Percentiles rank a stretch among this genome's conserved stretches.
Conservation (phyloP, 2,113 vertebrate genomes). For the Sorex fumeus region DNA sequence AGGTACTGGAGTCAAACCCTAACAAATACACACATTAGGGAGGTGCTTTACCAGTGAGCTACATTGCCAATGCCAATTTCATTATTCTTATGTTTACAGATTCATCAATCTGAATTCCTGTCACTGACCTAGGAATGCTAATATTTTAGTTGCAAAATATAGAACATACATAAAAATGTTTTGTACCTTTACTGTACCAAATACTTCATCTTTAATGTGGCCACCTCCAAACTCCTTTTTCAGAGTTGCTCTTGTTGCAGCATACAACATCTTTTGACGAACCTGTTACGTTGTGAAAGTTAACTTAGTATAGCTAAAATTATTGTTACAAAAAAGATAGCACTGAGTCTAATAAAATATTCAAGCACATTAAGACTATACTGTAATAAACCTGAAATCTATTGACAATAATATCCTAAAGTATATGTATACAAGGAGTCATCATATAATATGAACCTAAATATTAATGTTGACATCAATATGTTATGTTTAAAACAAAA, state of each 20-base stretch:
- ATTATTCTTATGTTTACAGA: conserved; percentile 40
- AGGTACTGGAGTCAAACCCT: no score
- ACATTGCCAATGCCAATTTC: neutral
- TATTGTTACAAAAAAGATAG: conserved; percentile 46
- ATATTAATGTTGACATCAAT: conserved; percentile 35
- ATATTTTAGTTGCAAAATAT: conserved; percentile 24
- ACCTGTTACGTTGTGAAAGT: conserved; percentile 89
- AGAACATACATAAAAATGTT: conserved; percentile 55
- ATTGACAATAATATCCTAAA: neutral
- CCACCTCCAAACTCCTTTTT: conserved; percentile 99
- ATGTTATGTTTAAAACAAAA: conserved; percentile 17
- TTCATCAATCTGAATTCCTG: no score
- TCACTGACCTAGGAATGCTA: no score
- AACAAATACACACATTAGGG: no score
- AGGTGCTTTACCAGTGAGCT: no score
- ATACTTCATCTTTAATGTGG: conserved; percentile 98
- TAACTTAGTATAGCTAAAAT: conserved; percentile 51
- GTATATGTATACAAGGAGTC: neutral
- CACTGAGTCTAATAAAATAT: conserved; percentile 27
- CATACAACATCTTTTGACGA: conserved; percentile 98
- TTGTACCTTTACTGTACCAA: conserved; percentile 94
- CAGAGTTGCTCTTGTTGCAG: conserved; percentile 96
- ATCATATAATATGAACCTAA: neutral
- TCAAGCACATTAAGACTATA: conserved; percentile 56
- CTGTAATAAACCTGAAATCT: neutral